Percentiles rank a stretch among this genome's conserved stretches.
phyloP scores from a whole-genome alignment of 2,888 invertebrate species.

The Marasmarcha lunaedactyla region DNA sequence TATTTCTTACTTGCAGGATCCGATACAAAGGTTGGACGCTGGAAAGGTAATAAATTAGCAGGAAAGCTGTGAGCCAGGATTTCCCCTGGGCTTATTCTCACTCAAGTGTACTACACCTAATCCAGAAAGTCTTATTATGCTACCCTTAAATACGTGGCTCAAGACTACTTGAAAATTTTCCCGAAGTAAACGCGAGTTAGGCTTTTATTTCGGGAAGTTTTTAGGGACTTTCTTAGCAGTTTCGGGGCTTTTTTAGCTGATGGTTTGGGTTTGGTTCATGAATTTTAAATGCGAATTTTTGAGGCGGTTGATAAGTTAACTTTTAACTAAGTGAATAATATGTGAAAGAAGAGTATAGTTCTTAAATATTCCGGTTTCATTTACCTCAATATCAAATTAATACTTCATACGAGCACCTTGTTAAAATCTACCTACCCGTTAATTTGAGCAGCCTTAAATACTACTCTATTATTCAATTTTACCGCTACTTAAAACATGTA shows the following conservation, averaged over 20 bases:
- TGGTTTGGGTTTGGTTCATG: neutral
- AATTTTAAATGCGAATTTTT: too few relatives aligned
- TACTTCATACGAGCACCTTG: too few relatives aligned
- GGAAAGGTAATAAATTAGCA: constrained; percentile 64
- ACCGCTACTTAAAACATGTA: too few relatives aligned
- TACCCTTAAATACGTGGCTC: constrained; percentile 67
- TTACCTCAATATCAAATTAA: too few relatives aligned
- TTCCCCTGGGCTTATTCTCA: constrained; percentile 69
- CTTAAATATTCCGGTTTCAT: too few relatives aligned
- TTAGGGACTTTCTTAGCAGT: constrained; percentile 21
- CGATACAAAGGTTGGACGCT: constrained; percentile 66
- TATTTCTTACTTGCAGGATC: constrained; percentile 41
- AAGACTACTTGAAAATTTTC: constrained; percentile 68
- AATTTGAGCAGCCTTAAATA: too few relatives aligned
- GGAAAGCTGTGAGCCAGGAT: constrained; percentile 68
- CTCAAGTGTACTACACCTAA: constrained; percentile 67
- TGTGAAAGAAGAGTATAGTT: too few relatives aligned
- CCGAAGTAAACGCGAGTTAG: constrained; percentile 48
- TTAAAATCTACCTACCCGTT: too few relatives aligned
- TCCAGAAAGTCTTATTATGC: constrained; percentile 70
- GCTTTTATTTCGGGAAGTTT: constrained; percentile 24
- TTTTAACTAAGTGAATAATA: too few relatives aligned
- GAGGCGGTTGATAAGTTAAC: too few relatives aligned
- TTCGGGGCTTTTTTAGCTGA: constrained; percentile 2
- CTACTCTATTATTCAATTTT: too few relatives aligned